Evolutionary conservation across 2,888 invertebrate genomes (phyloP).

Genomic region (Sycophila texana): DNA sequence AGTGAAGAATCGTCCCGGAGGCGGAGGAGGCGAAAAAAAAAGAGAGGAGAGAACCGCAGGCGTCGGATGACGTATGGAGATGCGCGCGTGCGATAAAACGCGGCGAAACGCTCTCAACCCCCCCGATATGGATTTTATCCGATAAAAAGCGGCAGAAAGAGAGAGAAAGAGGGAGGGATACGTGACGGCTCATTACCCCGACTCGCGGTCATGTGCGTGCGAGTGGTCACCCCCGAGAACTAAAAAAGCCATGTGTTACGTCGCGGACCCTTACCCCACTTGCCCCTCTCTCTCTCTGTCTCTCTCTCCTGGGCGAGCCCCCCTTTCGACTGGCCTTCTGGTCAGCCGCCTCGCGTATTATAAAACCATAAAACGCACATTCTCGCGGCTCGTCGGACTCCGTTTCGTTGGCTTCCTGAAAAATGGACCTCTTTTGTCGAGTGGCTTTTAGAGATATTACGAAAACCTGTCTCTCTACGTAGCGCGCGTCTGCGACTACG

Average conservation of each 20-base stretch:
- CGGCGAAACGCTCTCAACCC: slow-evolving; percentile 57
- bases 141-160: slow-evolving; percentile 54
- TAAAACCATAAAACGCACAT: slow-evolving; percentile 73
- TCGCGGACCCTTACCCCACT: slow-evolving; percentile 27
- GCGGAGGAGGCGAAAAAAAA: slow-evolving; percentile 38
- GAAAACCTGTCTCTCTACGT: slow-evolving; percentile 30
- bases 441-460: slow-evolving; percentile 58
- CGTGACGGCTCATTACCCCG: slow-evolving; percentile 73
- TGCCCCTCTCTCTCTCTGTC: no score
- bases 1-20: slow-evolving; percentile 50
- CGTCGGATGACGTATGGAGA: slow-evolving; percentile 50
- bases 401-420: slow-evolving; percentile 52
- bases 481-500: background rate
- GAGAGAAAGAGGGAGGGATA: slow-evolving; percentile 8
- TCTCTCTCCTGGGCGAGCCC: slow-evolving; percentile 45
- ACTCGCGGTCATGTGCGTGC: slow-evolving; percentile 59
- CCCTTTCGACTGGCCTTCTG: slow-evolving; percentile 47
- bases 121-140: slow-evolving; percentile 72
- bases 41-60: background rate
- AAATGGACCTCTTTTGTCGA: slow-evolving; percentile 55
- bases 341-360: slow-evolving; percentile 70
- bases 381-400: slow-evolving; percentile 57
- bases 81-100: slow-evolving; percentile 50
- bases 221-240: slow-evolving; percentile 46
- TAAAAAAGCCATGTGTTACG: slow-evolving; percentile 66